Base-by-base conservation (phyloP, 1,140 invertebrate species). In the Pinna nobilis region DNA sequence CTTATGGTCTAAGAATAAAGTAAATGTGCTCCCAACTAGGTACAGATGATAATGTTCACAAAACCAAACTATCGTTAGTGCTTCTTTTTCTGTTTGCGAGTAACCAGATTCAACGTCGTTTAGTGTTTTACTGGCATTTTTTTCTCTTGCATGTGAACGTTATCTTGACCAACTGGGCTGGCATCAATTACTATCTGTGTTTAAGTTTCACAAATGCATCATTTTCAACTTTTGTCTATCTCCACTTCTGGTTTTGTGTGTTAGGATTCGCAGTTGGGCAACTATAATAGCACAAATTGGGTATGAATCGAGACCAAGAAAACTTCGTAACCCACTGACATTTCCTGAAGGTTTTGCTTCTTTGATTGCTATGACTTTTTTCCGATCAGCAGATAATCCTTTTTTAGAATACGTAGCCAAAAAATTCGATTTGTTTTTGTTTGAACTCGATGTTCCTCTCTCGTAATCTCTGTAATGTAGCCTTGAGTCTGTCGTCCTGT, bases 341-440 rank as follows among this genome's bases (percentile, higher is more conserved):
- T 75, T 75, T 30, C 37, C 76, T 18, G 72, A 74, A 18, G 1
- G 2, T 13, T 57, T 7, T 18, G 57, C 49, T 13, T 70, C 50
- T 18, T 60, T 61, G 23, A 90, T 87, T n/a, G 84, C 83, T 33
- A 80, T 65, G 0, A 90, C 70, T 66, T 89, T 90, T 7, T 74
- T 53, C 13, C 55, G 51, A 35, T 78, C 72, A 32, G 79, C 59
- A 13, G 23, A 59, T 20, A 83, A 70, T 30, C 82, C 75, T 47
- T 70, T 7, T 3, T 55, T n/a, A 6, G 61, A 67, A 44, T 28
- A 73, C 41, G 39, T 76, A 66, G 25, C 78, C 76, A 61, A 70
- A 69, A 59, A 80, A 78, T 32, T 70, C 32, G 20, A 60, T 70
- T 33, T 70, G 70, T n/a, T 2, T 0, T 55, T 37, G 51, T 32